Evolutionary conservation across 1,140 invertebrate genomes (phyloP).

Genomic region (Meloidogyne hapla): DNA sequence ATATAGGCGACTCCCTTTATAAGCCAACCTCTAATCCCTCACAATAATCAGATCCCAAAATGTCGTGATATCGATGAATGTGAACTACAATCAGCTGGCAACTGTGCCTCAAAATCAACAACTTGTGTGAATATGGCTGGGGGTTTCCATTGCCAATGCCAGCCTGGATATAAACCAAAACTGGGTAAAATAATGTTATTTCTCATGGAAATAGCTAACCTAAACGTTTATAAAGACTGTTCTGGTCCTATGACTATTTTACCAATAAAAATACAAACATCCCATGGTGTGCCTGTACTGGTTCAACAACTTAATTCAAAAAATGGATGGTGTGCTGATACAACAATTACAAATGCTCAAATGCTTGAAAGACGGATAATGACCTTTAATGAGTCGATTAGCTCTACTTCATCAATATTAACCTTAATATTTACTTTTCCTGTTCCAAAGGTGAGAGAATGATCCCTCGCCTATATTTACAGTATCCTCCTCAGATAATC

Average conservation of each 20-base stretch:
- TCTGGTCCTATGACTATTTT: background rate
- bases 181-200: constrained; percentile 72
- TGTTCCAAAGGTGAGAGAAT: background rate
- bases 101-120: constrained; percentile 64
- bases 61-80: constrained; percentile 85
- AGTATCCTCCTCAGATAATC: constrained; percentile 37
- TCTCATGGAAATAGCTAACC: too few species aligned
- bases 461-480: too few species aligned
- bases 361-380: background rate
- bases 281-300: constrained; percentile 16
- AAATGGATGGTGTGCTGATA: constrained; percentile 22
- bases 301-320: constrained; percentile 17
- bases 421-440: constrained; percentile 16
- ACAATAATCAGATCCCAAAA: constrained; percentile 69
- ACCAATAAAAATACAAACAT: constrained; percentile 1
- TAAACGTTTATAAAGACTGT: too few species aligned
- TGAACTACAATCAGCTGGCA: constrained; percentile 69
- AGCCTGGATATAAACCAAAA: constrained; percentile 72
- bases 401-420: background rate
- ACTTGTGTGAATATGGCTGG: constrained; percentile 86
- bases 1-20: too few species aligned
- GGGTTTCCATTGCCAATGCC: constrained; percentile 85
- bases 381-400: background rate
- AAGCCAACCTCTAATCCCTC: too few species aligned
- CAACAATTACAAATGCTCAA: constrained; percentile 13